Conservation (phyloP, 2,113 vertebrate species). For the Ageneiosus marmoratus region DNA sequence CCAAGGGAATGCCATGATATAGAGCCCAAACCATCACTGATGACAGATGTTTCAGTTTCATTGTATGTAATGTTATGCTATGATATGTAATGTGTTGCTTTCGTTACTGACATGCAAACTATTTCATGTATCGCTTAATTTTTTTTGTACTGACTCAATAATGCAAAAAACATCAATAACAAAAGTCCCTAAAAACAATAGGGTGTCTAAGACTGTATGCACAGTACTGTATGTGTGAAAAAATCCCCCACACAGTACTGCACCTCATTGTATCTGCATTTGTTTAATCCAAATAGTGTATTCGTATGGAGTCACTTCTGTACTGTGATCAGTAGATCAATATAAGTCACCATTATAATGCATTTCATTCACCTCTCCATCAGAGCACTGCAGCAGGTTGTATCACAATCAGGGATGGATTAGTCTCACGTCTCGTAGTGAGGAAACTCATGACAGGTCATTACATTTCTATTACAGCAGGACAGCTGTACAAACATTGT, state of each 20-base stretch:
- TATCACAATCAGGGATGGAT: constrained; percentile 35
- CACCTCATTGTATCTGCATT: neutral
- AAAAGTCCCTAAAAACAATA: neutral
- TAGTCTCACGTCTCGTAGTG: constrained; percentile 53
- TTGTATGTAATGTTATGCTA: too few species aligned
- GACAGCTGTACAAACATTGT: constrained; percentile 41
- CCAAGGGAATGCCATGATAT: too few species aligned
- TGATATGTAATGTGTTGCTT: too few species aligned
- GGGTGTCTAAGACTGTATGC: too few species aligned
- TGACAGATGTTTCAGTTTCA: too few species aligned
- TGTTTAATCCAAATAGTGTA: neutral
- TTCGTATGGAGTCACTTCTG: neutral
- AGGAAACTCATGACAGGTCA: constrained; percentile 52
- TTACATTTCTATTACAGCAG: constrained; percentile 31
- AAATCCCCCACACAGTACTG: neutral
- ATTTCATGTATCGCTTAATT: too few species aligned
- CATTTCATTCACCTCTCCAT: neutral
- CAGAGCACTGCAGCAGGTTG: neutral
- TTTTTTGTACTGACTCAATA: too few species aligned
- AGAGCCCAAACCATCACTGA: too few species aligned
- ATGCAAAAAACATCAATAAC: neutral
- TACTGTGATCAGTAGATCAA: neutral
- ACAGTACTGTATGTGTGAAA: too few species aligned
- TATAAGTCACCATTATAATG: neutral
- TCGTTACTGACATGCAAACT: too few species aligned